Evolutionary conservation across 2,797 vertebrate species (phyloP).

Genomic region (Meda fulgida): DNA sequence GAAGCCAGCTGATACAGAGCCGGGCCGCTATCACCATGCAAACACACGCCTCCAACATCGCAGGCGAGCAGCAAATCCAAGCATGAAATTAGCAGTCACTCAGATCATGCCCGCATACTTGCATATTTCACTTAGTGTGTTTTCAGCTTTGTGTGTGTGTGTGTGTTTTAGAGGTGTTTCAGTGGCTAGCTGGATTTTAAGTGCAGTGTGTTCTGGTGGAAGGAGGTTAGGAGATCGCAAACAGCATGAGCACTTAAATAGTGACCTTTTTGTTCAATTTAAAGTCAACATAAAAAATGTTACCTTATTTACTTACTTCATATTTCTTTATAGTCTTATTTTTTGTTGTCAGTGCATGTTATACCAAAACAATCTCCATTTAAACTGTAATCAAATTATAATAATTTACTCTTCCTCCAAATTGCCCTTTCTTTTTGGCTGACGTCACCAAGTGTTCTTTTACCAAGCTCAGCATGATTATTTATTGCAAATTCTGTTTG

Average conservation of each 20-base stretch:
- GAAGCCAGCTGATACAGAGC: constrained; percentile 62
- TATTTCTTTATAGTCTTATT: neutral
- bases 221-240: neutral
- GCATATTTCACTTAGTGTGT: constrained; percentile 57
- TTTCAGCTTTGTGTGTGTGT: constrained; percentile 40
- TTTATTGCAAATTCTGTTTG: neutral
- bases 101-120: constrained; percentile 57
- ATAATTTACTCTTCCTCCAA: neutral
- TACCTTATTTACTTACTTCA: neutral
- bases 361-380: neutral
- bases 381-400: neutral
- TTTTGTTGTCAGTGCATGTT: neutral
- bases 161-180: constrained; percentile 26
- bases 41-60: constrained; percentile 57
- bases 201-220: neutral
- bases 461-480: neutral
- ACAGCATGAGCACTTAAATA: neutral
- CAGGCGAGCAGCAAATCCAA: constrained; percentile 56
- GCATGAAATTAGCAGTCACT: constrained; percentile 62
- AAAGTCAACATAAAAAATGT: neutral
- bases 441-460: neutral
- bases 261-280: neutral
- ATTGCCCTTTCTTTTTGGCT: neutral
- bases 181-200: neutral
- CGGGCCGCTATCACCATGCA: constrained; percentile 56